phyloP scores from a whole-genome alignment of 1,140 invertebrate species.

The Drosophila punjabiensis region DNA sequence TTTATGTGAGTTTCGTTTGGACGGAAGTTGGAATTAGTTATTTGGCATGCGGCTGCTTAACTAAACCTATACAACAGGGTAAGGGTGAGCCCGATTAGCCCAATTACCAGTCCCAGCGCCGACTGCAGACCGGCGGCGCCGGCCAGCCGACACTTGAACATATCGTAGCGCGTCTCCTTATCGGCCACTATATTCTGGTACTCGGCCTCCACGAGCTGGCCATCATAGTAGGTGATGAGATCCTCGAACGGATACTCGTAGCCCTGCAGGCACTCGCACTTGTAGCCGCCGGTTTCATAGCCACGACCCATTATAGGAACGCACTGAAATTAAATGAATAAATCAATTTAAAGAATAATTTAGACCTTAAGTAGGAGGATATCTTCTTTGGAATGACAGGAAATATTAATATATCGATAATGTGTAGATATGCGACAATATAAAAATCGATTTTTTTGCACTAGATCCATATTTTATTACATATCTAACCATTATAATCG shows the following conservation, averaged over 20 bases:
- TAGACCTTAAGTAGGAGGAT: neutral
- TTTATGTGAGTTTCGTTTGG: conserved; percentile 59
- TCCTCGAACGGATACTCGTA: conserved; percentile 99
- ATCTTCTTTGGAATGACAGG: neutral
- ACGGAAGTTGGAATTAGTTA: conserved; percentile 64
- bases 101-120: conserved; percentile 84
- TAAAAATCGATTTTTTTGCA: too few relatives aligned
- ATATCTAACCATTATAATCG: too few relatives aligned
- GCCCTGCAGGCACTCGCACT: conserved; percentile 98
- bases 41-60: conserved; percentile 66
- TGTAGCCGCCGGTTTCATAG: conserved; percentile 97
- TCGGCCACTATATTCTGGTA: conserved; percentile 94
- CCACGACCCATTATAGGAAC: conserved; percentile 96
- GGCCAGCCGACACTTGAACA: conserved; percentile 96
- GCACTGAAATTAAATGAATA: conserved; percentile 89
- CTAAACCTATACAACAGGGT: conserved; percentile 82
- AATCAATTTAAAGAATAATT: neutral
- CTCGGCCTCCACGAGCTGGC: conserved; percentile 97
- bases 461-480: too few relatives aligned
- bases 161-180: conserved; percentile 92
- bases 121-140: conserved; percentile 89
- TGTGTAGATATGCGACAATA: too few relatives aligned
- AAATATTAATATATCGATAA: too few relatives aligned
- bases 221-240: conserved; percentile 97
- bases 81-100: conserved; percentile 72